These are phyloP conservation scores for Ibycter americanus DNA, from an alignment of 2,797 vertebrate genomes.

Conservation along the genomic window DNA sequence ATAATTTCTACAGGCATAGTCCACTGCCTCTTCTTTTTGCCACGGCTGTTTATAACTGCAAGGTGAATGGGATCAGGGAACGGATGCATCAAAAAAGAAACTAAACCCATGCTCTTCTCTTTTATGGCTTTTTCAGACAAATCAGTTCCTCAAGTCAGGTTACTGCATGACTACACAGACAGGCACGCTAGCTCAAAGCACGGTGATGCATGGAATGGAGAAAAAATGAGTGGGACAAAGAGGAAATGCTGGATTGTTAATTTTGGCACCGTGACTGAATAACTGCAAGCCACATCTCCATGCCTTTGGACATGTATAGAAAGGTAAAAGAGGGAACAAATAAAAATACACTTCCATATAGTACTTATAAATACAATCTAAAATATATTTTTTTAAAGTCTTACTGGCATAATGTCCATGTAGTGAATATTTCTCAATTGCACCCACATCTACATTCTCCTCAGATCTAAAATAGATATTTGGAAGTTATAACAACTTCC, in stretches of 20 bases:
- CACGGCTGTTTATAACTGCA: background rate
- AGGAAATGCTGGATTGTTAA: background rate
- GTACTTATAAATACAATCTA: background rate
- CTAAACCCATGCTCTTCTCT: background rate
- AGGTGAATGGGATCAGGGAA: background rate
- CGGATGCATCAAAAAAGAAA: background rate
- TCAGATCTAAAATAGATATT: background rate
- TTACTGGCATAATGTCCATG: background rate
- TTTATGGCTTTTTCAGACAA: background rate
- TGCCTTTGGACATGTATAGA: background rate
- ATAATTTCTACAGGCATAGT: background rate
- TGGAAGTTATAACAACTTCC: background rate
- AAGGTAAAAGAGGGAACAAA: background rate
- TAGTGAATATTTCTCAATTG: background rate
- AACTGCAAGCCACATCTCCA: background rate
- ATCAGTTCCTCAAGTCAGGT: background rate
- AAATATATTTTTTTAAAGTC: background rate
- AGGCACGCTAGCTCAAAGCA: background rate
- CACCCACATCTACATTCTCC: background rate
- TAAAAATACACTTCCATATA: background rate
- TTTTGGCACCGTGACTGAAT: fast-evolving
- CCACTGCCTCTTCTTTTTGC: background rate
- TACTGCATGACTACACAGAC: background rate
- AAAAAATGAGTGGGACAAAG: background rate
- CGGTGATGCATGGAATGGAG: background rate